A percentile compares a stretch with the other conserved stretches of the same genome.
These are phyloP conservation scores for Ganaspis sp. DNA, from an alignment of 1,140 invertebrate genomes.

Conservation along the genomic window DNA sequence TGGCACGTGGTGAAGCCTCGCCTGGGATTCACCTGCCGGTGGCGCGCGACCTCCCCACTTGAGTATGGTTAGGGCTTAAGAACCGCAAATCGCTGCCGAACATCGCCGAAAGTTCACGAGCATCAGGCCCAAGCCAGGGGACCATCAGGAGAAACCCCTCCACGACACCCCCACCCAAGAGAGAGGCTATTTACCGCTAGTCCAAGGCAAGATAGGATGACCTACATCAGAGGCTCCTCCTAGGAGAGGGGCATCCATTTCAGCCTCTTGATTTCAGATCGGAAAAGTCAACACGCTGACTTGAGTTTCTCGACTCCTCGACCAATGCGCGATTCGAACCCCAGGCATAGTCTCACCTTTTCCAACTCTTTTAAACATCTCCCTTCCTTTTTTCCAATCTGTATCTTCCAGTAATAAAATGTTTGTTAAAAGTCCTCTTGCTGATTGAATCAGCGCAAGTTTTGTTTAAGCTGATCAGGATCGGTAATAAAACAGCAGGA, in stretches of 20 bases:
- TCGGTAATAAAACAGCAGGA: no score
- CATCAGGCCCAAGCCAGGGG: constrained; percentile 10
- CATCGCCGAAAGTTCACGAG: constrained; percentile 32
- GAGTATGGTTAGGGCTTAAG: neutral
- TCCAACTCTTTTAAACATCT: neutral
- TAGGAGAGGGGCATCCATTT: constrained; percentile 72
- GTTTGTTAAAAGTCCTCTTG: no score
- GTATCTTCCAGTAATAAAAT: neutral
- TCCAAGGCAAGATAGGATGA: constrained; percentile 72
- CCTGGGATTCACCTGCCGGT: constrained; percentile 42
- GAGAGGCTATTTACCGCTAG: constrained; percentile 65
- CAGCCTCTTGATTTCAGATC: constrained; percentile 70
- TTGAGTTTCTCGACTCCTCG: constrained; percentile 55
- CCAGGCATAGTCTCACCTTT: constrained; percentile 36
- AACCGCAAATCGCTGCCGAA: constrained; percentile 5
- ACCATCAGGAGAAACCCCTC: constrained; percentile 49
- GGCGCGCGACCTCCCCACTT: constrained; percentile 19
- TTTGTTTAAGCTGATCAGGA: no score
- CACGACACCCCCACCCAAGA: constrained; percentile 56
- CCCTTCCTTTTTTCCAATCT: constrained; percentile 44
- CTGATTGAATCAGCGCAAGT: no score
- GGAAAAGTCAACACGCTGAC: constrained; percentile 70
- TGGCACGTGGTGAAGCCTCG: constrained; percentile 55
- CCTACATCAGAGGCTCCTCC: constrained; percentile 75
- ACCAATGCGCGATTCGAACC: constrained; percentile 56